Evolutionary conservation across 2,113 vertebrate species (phyloP), one percentile per base, ranked within the genome.

Genomic region (Sinocyclocheilus anshuiensis): DNA sequence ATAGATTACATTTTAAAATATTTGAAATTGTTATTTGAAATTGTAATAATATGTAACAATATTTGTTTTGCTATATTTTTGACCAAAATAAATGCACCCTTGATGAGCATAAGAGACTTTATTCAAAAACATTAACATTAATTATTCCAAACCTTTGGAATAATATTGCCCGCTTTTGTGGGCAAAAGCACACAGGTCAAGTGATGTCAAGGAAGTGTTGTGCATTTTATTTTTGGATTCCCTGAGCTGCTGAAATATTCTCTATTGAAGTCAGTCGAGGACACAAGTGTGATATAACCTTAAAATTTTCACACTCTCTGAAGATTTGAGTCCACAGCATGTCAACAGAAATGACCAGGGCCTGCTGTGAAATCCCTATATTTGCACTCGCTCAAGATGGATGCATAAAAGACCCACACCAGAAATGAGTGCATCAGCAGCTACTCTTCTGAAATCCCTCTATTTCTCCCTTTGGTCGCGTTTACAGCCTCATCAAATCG

Each of bases 331-430:
- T 82, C 39, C 59, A 45, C 29, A 20, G 29, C 61, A 29, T 45
- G 59, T 82, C 48, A 81, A 76, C 85, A 86, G 12, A 61, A 82
- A 69, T 71, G 63, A n/a, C 63, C 63, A 81, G 53, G 61, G n/a
- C 55, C 69, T 61, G 39, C 80, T 75, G 84, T 86, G 69, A 86
- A 88, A 88, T 81, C 57, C 42, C 48, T 75, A 84, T 61, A 61
- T 78, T 80, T 72, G 55, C 29, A 50, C 16, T 55, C 26, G 4
- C 33, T 74, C 26, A 77, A 55, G 53, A 42, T 50, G 18, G 8
- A 3, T 77, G n/a, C 61, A 86, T 69, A 76, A 75, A 84, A 84
- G 59, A 45, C 59, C 74, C 33, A 6, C 29, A 59, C 57, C 48
- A 74, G 61, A 67, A 84, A 65, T 29, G n/a, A 59, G 13, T 45